Conservation (phyloP, 2,797 vertebrate species). For the Urosaurus nigricauda region DNA sequence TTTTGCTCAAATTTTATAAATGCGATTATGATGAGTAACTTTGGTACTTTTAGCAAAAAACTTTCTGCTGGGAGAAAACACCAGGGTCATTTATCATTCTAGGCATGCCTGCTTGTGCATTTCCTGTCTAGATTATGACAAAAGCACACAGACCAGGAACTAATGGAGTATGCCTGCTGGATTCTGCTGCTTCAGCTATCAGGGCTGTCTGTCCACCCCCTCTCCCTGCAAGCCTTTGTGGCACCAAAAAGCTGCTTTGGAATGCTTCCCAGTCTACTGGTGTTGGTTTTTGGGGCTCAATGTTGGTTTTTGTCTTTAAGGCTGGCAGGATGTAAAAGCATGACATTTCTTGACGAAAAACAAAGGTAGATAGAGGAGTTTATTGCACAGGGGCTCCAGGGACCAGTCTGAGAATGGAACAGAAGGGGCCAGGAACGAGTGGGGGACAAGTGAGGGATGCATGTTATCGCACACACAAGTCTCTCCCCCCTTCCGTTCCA, state of each 20-base stretch:
- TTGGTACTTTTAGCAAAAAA: not conserved
- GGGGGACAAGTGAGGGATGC: no score
- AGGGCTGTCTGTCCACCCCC: not conserved
- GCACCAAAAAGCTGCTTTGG: no score
- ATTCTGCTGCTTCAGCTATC: not conserved
- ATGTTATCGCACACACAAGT: no score
- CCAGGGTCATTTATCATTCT: not conserved
- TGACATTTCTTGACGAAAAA: not conserved
- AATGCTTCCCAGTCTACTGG: no score
- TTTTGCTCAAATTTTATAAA: slow-evolving; percentile 8
- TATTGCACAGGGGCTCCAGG: no score
- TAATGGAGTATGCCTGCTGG: not conserved
- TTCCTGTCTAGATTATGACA: not conserved
- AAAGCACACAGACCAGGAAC: not conserved
- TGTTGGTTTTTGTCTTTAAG: not conserved
- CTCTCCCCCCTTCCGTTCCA: no score
- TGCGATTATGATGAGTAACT: not conserved
- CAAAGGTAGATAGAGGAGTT: no score
- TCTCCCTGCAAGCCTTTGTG: not conserved
- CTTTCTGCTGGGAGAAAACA: not conserved
- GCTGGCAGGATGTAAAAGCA: not conserved
- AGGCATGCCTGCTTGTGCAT: no score
- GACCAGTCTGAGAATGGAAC: no score
- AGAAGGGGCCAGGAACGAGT: no score
- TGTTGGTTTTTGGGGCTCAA: no score